phyloP scores from a whole-genome alignment of 2,797 vertebrate species.

The Darevskia nairensis region DNA sequence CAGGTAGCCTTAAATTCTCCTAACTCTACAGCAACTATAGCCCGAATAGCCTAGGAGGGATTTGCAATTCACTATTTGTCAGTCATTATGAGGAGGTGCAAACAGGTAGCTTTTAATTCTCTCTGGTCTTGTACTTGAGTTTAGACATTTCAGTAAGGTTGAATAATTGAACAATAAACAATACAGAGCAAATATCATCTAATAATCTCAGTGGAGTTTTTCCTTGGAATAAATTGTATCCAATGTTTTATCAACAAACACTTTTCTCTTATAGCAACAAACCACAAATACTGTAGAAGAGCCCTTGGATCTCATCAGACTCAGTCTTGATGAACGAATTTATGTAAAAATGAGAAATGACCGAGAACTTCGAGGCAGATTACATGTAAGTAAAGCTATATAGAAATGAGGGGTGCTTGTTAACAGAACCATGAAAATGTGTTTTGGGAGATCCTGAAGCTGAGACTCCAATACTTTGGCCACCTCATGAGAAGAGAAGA shows the following conservation, averaged over 20 bases:
- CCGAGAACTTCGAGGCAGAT: conserved; percentile 92
- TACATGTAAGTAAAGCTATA: conserved; percentile 86
- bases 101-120: background rate
- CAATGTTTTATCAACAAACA: no score
- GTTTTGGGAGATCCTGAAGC: no score
- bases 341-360: conserved; percentile 99
- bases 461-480: no score
- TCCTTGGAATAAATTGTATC: background rate
- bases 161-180: background rate
- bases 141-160: background rate
- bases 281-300: conserved; percentile 97
- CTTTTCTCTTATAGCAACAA: conserved; percentile 83
- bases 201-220: background rate
- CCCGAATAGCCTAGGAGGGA: background rate
- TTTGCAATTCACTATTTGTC: background rate
- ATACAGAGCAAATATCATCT: background rate
- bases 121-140: background rate
- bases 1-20: background rate
- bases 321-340: conserved; percentile 96
- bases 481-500: no score
- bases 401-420: background rate
- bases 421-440: background rate
- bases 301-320: conserved; percentile 94
- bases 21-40: no score
- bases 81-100: background rate